Evolutionary conservation across 2,888 invertebrate species (phyloP), one percentile per base, ranked within the genome.

Genomic region (Lithophane ornitopus): DNA sequence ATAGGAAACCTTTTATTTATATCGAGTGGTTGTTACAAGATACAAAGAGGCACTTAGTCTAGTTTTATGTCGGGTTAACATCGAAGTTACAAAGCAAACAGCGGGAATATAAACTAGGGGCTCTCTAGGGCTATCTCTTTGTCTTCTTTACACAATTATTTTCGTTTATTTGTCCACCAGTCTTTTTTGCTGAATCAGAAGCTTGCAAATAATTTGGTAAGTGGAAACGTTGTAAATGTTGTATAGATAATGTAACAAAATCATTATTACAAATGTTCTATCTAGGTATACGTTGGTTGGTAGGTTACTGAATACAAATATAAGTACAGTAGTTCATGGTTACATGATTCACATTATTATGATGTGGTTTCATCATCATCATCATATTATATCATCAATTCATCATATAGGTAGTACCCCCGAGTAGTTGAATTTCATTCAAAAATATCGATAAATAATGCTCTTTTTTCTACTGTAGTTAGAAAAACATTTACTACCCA

Each of bases 1-100:
- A 69, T 52, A 69, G n/a, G 28, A 58, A 76, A 63, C 62, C 76
- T 81, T 80, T 78, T 46, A 65, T 80, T 78, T 46, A 66, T 28
- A 54, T 80, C 26, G 28, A 67, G 61, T 61, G 46, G 28, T 22
- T 49, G 19, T 8, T 54, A 41, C 19, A 39, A 49, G 34, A 75
- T 62, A 62, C 34, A 41, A 80, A 67, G 49, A 56, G 61, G 54
- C 41, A 44, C 61, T 78, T 74, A 66, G 46, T 74, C 52, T 54
- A 78, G 52, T 74, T 74, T 61, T 49, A 62, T 49, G 61, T 41
- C 26, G n/a, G 59, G 41, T 75, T 61, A 61, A 67, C 54, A 44
- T 49, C 28, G 9, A 49, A 26, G 19, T 22, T 19, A 14, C 3
- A 39, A 46, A 14, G 34, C 34, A 70, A 2, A 70, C 7, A 49